A percentile compares a stretch with the other conserved stretches of the same genome.
These are phyloP conservation scores for roundworm (Caenorhabditis elegans) DNA, from an alignment of 1,140 invertebrate genomes.

Conservation along the genomic window DNA sequence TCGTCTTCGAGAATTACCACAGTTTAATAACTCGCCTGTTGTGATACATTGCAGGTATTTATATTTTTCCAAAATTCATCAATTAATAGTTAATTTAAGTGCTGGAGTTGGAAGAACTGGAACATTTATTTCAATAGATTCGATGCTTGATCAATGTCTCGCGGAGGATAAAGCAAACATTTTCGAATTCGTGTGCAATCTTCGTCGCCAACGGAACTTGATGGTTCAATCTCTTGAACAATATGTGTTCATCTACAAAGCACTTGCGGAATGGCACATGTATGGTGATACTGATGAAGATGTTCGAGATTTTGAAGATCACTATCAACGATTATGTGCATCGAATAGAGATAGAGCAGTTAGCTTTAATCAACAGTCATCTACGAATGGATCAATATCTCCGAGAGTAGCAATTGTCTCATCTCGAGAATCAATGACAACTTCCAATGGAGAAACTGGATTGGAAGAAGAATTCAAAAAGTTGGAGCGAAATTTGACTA, in stretches of 20 bases:
- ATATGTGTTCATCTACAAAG: conserved; percentile 94
- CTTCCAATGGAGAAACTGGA: not conserved
- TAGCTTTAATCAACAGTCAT: conserved; percentile 18
- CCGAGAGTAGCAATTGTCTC: not conserved
- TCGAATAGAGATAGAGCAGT: conserved; percentile 35
- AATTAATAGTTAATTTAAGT: conserved; percentile 34
- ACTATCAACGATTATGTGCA: conserved; percentile 55
- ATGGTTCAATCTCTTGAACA: conserved; percentile 91
- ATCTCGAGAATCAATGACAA: not conserved
- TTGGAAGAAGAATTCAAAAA: conserved; percentile 38
- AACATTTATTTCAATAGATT: conserved; percentile 85
- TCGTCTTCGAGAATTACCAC: conserved; percentile 56
- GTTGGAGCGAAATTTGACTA: conserved; percentile 52
- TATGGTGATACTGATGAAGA: conserved; percentile 89
- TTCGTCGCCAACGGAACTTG: conserved; percentile 85
- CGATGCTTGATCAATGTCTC: conserved; percentile 79
- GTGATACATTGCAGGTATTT: conserved; percentile 62
- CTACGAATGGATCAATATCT: not conserved
- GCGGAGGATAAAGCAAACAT: conserved; percentile 82
- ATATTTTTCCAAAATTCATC: not conserved
- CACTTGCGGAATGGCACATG: conserved; percentile 85
- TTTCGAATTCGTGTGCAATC: conserved; percentile 84
- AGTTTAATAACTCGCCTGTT: conserved; percentile 60
- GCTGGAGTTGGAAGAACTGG: conserved; percentile 89
- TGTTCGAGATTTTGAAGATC: conserved; percentile 74